These are phyloP conservation scores for Thermophis baileyi DNA, from an alignment of 2,113 vertebrate species.

Conservation along the genomic window DNA sequence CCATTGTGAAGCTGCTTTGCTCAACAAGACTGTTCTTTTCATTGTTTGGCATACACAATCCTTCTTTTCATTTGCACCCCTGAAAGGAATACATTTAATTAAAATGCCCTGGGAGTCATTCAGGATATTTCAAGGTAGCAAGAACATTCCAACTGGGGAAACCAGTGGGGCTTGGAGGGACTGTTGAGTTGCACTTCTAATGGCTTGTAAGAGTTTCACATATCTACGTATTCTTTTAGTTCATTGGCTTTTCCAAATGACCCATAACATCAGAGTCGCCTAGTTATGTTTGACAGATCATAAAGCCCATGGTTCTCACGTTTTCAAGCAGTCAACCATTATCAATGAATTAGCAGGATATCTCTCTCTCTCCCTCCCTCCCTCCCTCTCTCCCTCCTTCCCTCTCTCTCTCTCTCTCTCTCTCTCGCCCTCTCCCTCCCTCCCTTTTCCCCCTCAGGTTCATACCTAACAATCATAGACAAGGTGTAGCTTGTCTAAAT, in stretches of 20 bases:
- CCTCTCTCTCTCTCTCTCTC: background rate
- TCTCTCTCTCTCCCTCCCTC: background rate
- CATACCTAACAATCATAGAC: background rate
- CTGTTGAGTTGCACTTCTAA: background rate
- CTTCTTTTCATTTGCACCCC: background rate
- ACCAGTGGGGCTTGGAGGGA: background rate
- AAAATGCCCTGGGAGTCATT: background rate
- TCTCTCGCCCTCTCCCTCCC: background rate
- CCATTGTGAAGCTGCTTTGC: background rate
- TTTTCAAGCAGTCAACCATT: background rate
- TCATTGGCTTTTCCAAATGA: background rate
- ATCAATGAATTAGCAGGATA: background rate
- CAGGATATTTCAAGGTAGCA: background rate
- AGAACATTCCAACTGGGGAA: background rate
- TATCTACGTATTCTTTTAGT: background rate
- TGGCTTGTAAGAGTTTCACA: background rate
- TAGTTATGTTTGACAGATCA: background rate
- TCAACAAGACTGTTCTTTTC: background rate
- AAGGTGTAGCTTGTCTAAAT: background rate
- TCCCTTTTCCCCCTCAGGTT: background rate
- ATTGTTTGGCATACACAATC: background rate
- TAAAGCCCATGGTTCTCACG: background rate
- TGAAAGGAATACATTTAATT: conserved; percentile 12
- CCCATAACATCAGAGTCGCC: background rate
- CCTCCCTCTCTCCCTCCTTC: background rate